Conservation (phyloP, 2,113 vertebrate species). For the Alouatta palliata region DNA sequence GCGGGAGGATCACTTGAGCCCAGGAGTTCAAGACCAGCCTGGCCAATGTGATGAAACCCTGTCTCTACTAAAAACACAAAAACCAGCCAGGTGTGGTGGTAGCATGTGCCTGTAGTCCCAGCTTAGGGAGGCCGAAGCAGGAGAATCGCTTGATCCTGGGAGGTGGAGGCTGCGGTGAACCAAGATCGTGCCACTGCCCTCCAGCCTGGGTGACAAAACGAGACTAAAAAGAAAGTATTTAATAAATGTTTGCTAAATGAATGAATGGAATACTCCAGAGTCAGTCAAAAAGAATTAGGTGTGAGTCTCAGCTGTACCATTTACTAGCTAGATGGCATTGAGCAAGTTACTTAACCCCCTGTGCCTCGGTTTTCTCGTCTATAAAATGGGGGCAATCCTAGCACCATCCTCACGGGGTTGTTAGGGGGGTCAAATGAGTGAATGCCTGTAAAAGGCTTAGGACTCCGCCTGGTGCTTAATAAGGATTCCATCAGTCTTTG, state of each 20-base stretch:
- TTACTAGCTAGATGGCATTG: background rate
- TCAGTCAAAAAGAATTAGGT: background rate
- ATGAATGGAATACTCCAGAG: background rate
- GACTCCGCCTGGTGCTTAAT: background rate
- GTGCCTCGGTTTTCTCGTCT: background rate
- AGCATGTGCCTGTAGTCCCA: too few species aligned
- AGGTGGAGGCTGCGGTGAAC: too few species aligned
- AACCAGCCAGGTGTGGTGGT: too few species aligned
- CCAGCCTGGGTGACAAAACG: too few species aligned
- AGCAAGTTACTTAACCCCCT: background rate
- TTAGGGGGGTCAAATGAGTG: background rate
- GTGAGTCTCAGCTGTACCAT: background rate
- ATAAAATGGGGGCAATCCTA: background rate
- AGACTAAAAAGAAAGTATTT: background rate
- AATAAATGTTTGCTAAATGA: background rate
- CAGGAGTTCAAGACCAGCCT: too few species aligned
- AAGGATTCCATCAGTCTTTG: background rate
- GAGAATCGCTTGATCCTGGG: too few species aligned
- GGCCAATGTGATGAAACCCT: too few species aligned
- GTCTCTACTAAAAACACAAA: too few species aligned
- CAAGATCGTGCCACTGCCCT: too few species aligned
- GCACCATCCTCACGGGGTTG: background rate
- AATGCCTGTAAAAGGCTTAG: background rate
- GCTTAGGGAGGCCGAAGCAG: too few species aligned
- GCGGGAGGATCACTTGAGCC: too few species aligned